Base-by-base conservation (phyloP, 2,113 vertebrate genomes). In the Oncorhynchus clarkii region DNA sequence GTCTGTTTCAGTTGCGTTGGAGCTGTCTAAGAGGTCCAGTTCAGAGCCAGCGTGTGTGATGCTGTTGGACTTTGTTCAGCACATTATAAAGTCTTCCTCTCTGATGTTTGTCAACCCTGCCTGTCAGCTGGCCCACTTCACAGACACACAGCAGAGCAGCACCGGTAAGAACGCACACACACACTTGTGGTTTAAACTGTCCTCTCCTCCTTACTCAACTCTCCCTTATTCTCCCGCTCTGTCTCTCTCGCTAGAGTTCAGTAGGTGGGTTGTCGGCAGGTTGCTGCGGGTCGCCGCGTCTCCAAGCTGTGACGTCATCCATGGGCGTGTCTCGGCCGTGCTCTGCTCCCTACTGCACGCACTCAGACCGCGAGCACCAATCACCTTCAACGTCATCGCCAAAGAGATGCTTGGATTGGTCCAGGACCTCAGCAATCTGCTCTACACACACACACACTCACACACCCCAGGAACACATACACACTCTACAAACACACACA, bases 51-150 rank as follows among this genome's bases (percentile, higher is more conserved):
- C 96, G 75, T 99, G 97, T 87, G 95, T 99, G 72, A 99, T 99
- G 97, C 89, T 99, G 76, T 93, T 99, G 83, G 96, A 99, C 87
- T 99, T 99, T 82, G 95, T 99, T 81, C 96, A 97, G 76, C 95
- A 99, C 76, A 98, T 99, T 3, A 95, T 99, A 91, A 98, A 97
- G 87, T 99, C 98, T 45, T 99, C 96, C 1, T 96, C 97, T 0
- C 93, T 98, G 80, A 97, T 99, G 95, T 99, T 99, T 86, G 92
- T 97, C 72, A 98, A 94, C 76, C 93, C 93, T 60, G 89, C 94
- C 72, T 94, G 90, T 83, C 95, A 90, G 79, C 92, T 87, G 57
- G 92, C 93, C 7, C 88, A 92, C 18, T 92, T 89, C 79, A 90
- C 85, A 31, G 93, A 96, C 70, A 83, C 91, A 2, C 93, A 94